Conservation (phyloP, 1,140 invertebrate species). For the Drosophila nikananu region DNA sequence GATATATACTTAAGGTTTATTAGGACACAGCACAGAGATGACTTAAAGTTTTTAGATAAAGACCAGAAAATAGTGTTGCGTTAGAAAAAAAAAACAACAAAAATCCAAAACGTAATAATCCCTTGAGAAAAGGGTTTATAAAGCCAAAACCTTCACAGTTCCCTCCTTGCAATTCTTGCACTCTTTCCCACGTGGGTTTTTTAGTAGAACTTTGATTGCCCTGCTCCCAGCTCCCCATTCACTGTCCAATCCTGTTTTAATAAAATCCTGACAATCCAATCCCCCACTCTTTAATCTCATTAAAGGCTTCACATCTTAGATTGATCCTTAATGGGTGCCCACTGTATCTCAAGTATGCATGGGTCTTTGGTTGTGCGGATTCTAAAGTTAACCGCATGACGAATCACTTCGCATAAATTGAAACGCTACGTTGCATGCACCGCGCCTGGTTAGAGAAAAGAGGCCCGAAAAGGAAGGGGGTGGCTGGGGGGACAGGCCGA, state of each 20-base stretch:
- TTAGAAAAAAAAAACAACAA: no score
- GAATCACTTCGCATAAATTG: constrained; percentile 84
- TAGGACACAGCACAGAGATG: no score
- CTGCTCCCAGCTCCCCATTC: background rate
- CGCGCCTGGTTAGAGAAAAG: constrained; percentile 60
- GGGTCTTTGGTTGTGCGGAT: constrained; percentile 63
- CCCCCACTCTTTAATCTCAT: background rate
- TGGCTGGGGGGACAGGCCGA: background rate
- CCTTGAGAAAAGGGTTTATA: no score
- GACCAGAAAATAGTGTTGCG: no score
- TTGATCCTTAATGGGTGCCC: background rate
- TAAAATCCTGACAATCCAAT: no score
- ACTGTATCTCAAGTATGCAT: constrained; percentile 47
- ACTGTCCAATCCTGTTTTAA: background rate
- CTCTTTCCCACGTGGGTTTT: no score
- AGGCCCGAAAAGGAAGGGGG: constrained; percentile 14
- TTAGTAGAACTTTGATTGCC: no score
- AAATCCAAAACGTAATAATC: no score
- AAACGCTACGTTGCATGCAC: constrained; percentile 80
- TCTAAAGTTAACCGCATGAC: constrained; percentile 83
- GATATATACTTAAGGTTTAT: no score
- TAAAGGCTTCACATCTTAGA: background rate
- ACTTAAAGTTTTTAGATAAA: no score
- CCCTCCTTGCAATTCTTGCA: no score
- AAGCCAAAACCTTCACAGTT: no score